These are phyloP conservation scores for Passerculus sandwichensis DNA, from an alignment of 2,797 vertebrate species.

Conservation along the genomic window DNA sequence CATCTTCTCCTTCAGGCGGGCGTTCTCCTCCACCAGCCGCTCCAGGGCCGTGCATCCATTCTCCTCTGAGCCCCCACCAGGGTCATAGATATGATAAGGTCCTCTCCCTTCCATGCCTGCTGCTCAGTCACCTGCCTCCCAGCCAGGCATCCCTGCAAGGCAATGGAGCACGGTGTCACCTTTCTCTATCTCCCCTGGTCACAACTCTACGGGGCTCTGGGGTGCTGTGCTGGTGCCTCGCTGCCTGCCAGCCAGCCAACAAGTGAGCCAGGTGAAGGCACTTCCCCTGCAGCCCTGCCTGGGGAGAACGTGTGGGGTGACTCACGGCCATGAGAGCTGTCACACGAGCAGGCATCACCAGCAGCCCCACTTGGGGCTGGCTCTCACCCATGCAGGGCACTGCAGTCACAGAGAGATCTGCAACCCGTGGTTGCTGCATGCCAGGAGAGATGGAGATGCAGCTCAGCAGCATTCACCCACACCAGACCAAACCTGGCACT, in stretches of 20 bases:
- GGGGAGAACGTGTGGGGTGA: not conserved
- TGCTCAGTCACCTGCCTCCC: conserved; percentile 54
- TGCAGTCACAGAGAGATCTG: not conserved
- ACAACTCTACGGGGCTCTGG: rapidly evolving
- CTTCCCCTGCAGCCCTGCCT: not conserved
- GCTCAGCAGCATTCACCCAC: not conserved
- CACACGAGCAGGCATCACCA: not conserved
- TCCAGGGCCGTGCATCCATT: conserved; percentile 84
- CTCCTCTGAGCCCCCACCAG: conserved; percentile 80
- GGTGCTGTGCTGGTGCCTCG: not conserved
- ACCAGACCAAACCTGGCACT: rapidly evolving
- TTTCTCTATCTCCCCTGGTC: not conserved
- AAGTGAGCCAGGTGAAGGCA: not conserved
- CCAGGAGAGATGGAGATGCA: not conserved
- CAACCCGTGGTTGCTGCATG: not conserved
- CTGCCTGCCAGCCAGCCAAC: not conserved
- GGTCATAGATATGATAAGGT: conserved; percentile 97
- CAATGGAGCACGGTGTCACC: conserved; percentile 5
- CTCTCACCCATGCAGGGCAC: not conserved
- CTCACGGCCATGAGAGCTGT: conserved; percentile 42
- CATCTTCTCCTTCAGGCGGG: conserved; percentile 92
- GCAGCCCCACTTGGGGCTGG: not conserved
- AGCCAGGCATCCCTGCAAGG: conserved; percentile 70
- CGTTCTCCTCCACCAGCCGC: conserved; percentile 92
- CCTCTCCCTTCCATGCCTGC: conserved; percentile 92